A percentile compares a stretch with the other conserved stretches of the same genome.
These are phyloP conservation scores for Acromyrmex heyeri DNA, from an alignment of 1,140 invertebrate species.

Conservation along the genomic window DNA sequence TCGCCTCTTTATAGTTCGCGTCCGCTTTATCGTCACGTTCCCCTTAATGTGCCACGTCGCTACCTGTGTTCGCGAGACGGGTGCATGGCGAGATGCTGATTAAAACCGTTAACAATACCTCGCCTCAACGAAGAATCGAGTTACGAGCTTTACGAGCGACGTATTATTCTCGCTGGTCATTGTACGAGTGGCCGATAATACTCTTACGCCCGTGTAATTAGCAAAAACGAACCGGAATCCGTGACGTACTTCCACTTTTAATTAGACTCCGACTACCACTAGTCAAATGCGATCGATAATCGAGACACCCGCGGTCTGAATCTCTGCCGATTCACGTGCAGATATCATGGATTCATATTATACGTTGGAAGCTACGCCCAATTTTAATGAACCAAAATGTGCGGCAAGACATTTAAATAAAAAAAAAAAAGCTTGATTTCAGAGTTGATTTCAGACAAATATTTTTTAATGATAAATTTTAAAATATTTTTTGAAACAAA, in stretches of 20 bases:
- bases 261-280: constrained; percentile 44
- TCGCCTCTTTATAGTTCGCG: constrained; percentile 38
- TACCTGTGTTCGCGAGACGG: constrained; percentile 45
- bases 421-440: neutral
- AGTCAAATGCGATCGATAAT: constrained; percentile 42
- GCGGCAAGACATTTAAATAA: neutral
- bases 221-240: constrained; percentile 42
- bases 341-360: neutral
- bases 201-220: constrained; percentile 61
- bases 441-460: neutral
- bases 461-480: neutral
- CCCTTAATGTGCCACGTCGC: constrained; percentile 43
- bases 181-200: constrained; percentile 57
- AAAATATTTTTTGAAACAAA: neutral
- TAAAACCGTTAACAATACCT: constrained; percentile 62
- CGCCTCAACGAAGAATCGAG: constrained; percentile 54
- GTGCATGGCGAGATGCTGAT: constrained; percentile 53
- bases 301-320: neutral
- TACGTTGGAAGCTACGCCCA: neutral
- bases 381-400: neutral
- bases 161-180: constrained; percentile 62
- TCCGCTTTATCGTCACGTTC: constrained; percentile 48
- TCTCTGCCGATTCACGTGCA: neutral
- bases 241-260: constrained; percentile 55
- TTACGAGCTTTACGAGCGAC: constrained; percentile 55